Percentiles rank a stretch among this genome's conserved stretches.
Conservation (phyloP, 2,113 vertebrate species). For the Sebastes schlegelii region DNA sequence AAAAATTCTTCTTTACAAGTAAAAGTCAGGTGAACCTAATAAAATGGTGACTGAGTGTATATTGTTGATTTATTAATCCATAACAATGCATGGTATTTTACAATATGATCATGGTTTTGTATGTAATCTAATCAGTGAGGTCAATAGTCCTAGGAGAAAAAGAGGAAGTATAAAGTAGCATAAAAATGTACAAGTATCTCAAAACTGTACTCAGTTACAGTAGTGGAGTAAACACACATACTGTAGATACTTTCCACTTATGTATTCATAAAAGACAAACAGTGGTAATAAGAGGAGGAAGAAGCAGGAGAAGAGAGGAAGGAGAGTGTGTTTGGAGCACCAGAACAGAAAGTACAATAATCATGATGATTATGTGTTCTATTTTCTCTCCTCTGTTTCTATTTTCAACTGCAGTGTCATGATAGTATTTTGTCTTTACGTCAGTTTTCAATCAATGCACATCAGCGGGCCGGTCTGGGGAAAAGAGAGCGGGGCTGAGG, state of each 20-base stretch:
- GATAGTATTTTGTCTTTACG: constrained; percentile 35
- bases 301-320: not conserved
- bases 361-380: not conserved
- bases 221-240: not conserved
- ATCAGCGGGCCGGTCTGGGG: constrained; percentile 22
- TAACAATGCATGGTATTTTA: not conserved
- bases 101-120: not conserved
- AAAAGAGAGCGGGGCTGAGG: constrained; percentile 12
- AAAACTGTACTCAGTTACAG: not conserved
- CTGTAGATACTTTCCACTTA: not conserved
- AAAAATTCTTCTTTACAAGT: not conserved
- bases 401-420: constrained; percentile 14
- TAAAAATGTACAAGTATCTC: not conserved
- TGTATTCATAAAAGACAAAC: not conserved
- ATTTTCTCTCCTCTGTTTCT: constrained; percentile 1
- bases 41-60: not conserved
- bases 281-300: not conserved
- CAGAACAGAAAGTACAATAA: constrained; percentile 6
- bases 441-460: constrained; percentile 55
- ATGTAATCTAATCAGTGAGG: not conserved
- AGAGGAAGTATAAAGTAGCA: not conserved
- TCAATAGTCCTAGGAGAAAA: not conserved
- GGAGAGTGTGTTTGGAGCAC: not conserved
- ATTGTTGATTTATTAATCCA: not conserved
- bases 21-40: not conserved